These are phyloP conservation scores for Lethrus apterus DNA, from an alignment of 1,140 invertebrate genomes.

Conservation along the genomic window DNA sequence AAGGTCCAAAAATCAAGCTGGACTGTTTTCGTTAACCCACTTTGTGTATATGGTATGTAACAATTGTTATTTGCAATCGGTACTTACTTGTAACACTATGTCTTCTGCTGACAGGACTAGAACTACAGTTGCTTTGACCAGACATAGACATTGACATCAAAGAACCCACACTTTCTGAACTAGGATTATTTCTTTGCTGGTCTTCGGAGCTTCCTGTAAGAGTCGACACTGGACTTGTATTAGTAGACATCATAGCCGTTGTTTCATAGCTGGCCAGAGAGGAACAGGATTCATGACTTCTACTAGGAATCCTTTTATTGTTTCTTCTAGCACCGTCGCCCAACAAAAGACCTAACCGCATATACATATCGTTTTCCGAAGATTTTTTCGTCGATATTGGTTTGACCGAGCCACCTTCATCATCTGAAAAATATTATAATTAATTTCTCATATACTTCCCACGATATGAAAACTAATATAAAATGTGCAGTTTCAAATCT, in stretches of 20 bases:
- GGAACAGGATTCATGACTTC: constrained; percentile 50
- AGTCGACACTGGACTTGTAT: constrained; percentile 83
- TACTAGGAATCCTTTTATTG: constrained; percentile 41
- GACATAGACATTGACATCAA: constrained; percentile 72
- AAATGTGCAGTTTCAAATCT: too few species aligned
- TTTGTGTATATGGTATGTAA: too few species aligned
- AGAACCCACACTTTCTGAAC: constrained; percentile 69
- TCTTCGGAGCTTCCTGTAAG: constrained; percentile 71
- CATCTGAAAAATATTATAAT: constrained; percentile 46
- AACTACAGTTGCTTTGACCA: constrained; percentile 67
- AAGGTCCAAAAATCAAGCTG: too few species aligned
- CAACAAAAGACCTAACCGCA: constrained; percentile 73
- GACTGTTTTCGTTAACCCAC: too few species aligned
- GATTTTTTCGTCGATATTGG: constrained; percentile 51
- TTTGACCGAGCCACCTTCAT: constrained; percentile 61
- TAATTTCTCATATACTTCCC: too few species aligned
- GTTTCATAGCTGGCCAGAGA: constrained; percentile 72
- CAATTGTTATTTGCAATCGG: constrained; percentile 14
- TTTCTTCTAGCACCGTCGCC: constrained; percentile 53
- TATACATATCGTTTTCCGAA: constrained; percentile 73
- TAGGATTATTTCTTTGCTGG: constrained; percentile 48
- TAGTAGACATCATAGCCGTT: constrained; percentile 61
- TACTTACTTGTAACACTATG: constrained; percentile 73
- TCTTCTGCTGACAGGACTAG: constrained; percentile 66
- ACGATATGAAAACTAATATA: too few species aligned